Evolutionary conservation across 2,113 vertebrate genomes (phyloP), one percentile per base, ranked within the genome.

Genomic region (Lasiurus borealis): DNA sequence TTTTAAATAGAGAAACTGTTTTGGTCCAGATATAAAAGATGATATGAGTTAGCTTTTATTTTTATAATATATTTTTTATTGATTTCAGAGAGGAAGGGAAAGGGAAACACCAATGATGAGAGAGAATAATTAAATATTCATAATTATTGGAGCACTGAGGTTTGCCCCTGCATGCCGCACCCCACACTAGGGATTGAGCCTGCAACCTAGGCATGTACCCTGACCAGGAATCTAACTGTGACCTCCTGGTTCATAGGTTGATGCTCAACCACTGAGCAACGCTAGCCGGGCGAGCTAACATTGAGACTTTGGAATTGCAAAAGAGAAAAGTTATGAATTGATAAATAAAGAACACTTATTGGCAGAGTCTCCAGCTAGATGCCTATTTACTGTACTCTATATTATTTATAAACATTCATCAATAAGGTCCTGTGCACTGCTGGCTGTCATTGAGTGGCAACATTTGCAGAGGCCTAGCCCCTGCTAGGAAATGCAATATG

Each of bases 221-320:
- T 62, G 59, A 62, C 59, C 25, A 62, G 59, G 23, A 62, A 62
- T 62, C 23, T 62, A 62, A 62, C 23, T 62, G 25, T 62, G 59
- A 62, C 59, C 10, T 62, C 59, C 59, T 62, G 25, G 23, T 62
- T 62, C 59, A 62, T 62, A 62, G 59, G 59, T 62, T 62, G 25
- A 62, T 62, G 25, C 59, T 62, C 10, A 62, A 62, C 59, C 59
- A 62, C 59, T 62, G 10, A 62, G 9, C 59, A 3, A 62, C 3
- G 10, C 10, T 27, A 10, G 59, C 59, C 3, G 10, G 9, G 52
- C 57, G 27, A 89, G 23, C 25, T 76, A 88, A 25, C 1, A 66
- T 50, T 69, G 81, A 90, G 44, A 25, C 27, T 82, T 93, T 89
- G 40, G 46, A 96, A 91, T 72, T 85, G 64, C 93, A 95, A 81